Base-by-base conservation (phyloP, 2,113 vertebrate genomes). In the Ellobius talpinus region DNA sequence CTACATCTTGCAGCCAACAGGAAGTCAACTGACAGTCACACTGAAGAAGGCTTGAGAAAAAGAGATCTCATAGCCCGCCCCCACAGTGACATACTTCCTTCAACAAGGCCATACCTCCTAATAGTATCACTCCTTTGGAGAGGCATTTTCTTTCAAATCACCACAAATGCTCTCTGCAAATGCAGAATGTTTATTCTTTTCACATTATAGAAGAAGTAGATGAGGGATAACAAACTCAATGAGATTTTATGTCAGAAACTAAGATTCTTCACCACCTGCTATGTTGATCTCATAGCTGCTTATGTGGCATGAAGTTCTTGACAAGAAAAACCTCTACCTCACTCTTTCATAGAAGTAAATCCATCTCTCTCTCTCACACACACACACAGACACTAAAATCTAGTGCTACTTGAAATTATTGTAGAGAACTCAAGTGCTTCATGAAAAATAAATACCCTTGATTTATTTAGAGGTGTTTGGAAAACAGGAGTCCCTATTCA, bases 401-500 rank as follows among this genome's bases (percentile, higher is more conserved):
- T 29, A 23, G 72, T 66, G 17, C 63, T 45, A 31, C 11, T 77
- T 42, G 50, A 65, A 92, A 61, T 58, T 65, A 76, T 29, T 29
- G 78, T n/a, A 87, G 61, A 68, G 29, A 89, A 45, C 65, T 58
- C 16, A 74, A 76, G 45, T 77, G 31, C 50, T 96, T 91, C n/a
- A 31, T 45, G n/a, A 63, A 90, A 85, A 82, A 73, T 58, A 86
- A 68, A 47, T 90, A 68, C n/a, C 14, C 73, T 92, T 91, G 33
- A 70, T 86, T 29, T 94, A 66, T 81, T 87, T 72, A 52, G 65
- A 65, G 33, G 70, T 79, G 2, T 94, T 94, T 89, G 86, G 74
- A 26, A 79, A 84, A 93, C 8, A 79, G 23, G 42, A 29, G 45
- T n/a, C n/a, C 17, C 19, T 0, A 12, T 36, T 73, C 65, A 93